phyloP scores from a whole-genome alignment of 2,113 vertebrate genomes.

The Ranitomeya imitator region DNA sequence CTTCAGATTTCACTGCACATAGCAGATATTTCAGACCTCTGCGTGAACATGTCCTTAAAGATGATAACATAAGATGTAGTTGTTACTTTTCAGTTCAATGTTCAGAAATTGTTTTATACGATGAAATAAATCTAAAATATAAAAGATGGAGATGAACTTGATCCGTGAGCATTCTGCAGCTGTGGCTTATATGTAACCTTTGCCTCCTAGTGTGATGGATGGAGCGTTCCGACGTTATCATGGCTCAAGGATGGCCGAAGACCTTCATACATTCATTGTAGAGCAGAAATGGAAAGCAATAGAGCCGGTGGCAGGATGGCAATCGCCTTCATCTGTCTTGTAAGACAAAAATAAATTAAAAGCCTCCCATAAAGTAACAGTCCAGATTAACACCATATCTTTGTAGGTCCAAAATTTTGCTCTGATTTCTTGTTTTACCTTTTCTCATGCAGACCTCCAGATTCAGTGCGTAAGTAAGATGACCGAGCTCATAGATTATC shows the following conservation, averaged over 20 bases:
- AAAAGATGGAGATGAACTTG: too few species aligned
- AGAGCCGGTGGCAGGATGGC: constrained; percentile 84
- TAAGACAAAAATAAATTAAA: constrained; percentile 66
- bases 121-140: too few species aligned
- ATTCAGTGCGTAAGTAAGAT: too few species aligned
- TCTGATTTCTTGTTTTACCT: not conserved
- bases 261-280: constrained; percentile 78
- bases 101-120: too few species aligned
- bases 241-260: constrained; percentile 77
- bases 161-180: too few species aligned
- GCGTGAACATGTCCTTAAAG: too few species aligned
- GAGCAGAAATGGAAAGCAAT: constrained; percentile 83
- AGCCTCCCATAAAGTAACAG: not conserved
- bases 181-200: not conserved
- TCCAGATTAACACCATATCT: not conserved
- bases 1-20: too few species aligned
- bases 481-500: too few species aligned
- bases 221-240: constrained; percentile 83
- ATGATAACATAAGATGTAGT: too few species aligned
- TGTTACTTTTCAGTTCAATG: too few species aligned
- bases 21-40: too few species aligned
- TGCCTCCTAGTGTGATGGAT: constrained; percentile 75
- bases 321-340: constrained; percentile 83
- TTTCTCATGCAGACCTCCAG: not conserved
- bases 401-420: too few species aligned